phyloP scores from a whole-genome alignment of 2,888 invertebrate species.

The Prenolepis imparis region DNA sequence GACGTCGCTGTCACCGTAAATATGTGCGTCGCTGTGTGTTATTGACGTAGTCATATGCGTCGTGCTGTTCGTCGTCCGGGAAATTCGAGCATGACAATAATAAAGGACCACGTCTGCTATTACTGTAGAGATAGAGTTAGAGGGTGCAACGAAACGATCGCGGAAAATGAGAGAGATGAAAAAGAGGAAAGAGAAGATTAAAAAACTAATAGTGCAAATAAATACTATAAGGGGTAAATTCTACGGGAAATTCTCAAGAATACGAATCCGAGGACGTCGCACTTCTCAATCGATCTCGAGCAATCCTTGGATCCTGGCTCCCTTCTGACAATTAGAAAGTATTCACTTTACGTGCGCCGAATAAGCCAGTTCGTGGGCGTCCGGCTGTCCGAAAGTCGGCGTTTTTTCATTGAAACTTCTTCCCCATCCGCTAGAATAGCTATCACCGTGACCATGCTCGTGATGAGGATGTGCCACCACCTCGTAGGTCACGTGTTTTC shows the following conservation, averaged over 20 bases:
- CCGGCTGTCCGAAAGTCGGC: constrained; percentile 79
- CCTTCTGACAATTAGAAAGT: not conserved
- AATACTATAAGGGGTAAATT: constrained; percentile 5
- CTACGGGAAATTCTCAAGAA: not conserved
- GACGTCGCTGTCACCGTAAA: constrained; percentile 1
- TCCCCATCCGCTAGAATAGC: constrained; percentile 89
- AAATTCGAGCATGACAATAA: not conserved
- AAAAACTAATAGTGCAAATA: constrained; percentile 16
- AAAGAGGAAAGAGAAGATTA: not conserved
- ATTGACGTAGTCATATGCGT: constrained; percentile 25
- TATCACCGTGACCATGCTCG: constrained; percentile 85
- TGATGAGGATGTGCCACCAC: constrained; percentile 92
- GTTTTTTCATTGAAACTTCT: constrained; percentile 87
- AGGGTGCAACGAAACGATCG: not conserved
- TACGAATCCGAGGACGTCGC: constrained; percentile 33
- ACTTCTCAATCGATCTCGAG: not conserved
- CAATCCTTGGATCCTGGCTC: constrained; percentile 18
- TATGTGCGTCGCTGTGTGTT: constrained; percentile 35
- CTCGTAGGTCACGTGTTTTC: constrained; percentile 91
- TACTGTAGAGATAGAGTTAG: not conserved
- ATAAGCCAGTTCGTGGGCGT: constrained; percentile 89
- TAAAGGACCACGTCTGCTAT: not conserved
- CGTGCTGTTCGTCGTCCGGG: not conserved
- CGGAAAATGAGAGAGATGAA: not conserved
- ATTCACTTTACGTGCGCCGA: constrained; percentile 87